Evolutionary conservation across 2,113 vertebrate genomes (phyloP).

Genomic region (Brienomyrus longianalis): DNA sequence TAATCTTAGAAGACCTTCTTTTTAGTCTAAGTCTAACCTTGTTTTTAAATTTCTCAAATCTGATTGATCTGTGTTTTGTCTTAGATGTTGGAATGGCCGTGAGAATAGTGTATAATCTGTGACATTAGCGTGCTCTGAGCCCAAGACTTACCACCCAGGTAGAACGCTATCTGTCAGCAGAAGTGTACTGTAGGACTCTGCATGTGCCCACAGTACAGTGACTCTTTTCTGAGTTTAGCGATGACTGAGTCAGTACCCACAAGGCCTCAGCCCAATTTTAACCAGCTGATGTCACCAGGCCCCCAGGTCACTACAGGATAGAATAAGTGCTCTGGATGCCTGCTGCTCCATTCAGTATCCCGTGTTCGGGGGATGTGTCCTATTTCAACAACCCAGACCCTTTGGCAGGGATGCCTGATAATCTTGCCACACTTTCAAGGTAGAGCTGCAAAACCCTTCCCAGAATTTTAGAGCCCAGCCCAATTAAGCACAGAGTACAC

Average conservation of each 20-base stretch:
- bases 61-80: background rate
- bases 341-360: background rate
- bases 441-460: background rate
- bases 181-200: background rate
- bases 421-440: background rate
- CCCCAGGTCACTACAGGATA: background rate
- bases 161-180: background rate
- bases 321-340: background rate
- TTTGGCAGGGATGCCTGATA: background rate
- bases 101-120: background rate
- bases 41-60: background rate
- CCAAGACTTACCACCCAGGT: background rate
- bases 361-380: background rate
- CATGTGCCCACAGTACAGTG: background rate
- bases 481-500: background rate
- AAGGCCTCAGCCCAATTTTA: background rate
- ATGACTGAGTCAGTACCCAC: background rate
- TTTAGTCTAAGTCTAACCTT: background rate
- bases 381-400: background rate
- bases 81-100: background rate
- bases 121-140: background rate
- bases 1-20: background rate
- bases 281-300: background rate
- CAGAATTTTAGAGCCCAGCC: background rate
- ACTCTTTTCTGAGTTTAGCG: background rate